Base-by-base conservation (phyloP, 2,113 vertebrate genomes). In the Bothrops jararaca region DNA sequence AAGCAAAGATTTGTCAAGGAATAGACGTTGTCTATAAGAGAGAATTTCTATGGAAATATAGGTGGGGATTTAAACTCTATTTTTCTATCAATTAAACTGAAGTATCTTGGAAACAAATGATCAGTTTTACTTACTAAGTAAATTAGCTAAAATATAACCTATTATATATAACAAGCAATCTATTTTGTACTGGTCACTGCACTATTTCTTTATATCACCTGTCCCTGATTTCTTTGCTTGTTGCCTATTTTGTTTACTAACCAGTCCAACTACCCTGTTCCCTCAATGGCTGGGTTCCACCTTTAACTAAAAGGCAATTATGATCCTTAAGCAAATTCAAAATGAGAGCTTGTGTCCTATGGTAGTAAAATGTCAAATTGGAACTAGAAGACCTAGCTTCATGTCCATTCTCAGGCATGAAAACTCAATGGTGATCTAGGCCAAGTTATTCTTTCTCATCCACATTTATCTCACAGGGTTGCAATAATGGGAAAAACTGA, bases 151-250 rank as follows among this genome's bases (percentile, higher is more conserved):
- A 29, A 48, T 88, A 54, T 3, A 96, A 2, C 95, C 15, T 10
- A 94, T 0, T 6, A 94, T 50, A 50, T 50, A 50, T 9, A 50
- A 34, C 60, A 92, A 89, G 45, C n/a, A 50, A 91, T 74, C n/a
- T 80, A 0, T 90, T 74, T 90, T 93, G 58, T 11, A 20, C 60
- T 74, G 22, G 89, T 94, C 95, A 2, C 13, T 91, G 91, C 85
- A 80, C 92, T 2, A 53, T 92, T 85, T 26, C 89, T 89, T 95
- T 9, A 24, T 48, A 39, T 94, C 52, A 91, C 88, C 74, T 91
- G 60, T 23, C 42, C 57, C 91, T 91, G 89, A 85, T 94, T 95
- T 45, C 42, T 26, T 26, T 60, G 56, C 39, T 42, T 89, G 57
- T 29, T 89, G 26, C 23, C 10, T 24, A 42, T 20, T 57, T 89